Base-by-base conservation (phyloP, 2,113 vertebrate genomes). In the Pygoscelis adeliae region DNA sequence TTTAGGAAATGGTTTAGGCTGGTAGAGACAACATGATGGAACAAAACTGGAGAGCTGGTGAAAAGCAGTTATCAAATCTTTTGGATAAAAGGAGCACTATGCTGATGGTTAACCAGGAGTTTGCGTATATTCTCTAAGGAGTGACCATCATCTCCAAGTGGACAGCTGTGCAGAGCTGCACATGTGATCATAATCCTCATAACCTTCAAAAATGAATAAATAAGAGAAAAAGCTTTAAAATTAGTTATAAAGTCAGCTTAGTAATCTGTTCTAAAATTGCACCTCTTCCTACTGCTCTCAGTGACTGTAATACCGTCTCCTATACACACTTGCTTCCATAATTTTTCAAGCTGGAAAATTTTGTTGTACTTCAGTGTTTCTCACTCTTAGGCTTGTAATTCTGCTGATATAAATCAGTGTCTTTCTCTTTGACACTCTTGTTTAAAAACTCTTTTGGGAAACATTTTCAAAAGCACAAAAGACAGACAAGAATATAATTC, bases 1-100 rank as follows among this genome's bases (percentile, higher is more conserved):
- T 98, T 98, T 99, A 98, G 83, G 97, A 76, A 97, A 97, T 78
- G 59, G 88, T 97, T 98, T 97, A 98, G 90, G 97, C 98, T 97
- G 96, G 93, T 94, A 97, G 94, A 97, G 93, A 98, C 36, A 98
- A 91, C 98, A 98, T 98, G 96, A 55, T 97, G 98, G 49, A 91
- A 92, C 12, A 71, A 90, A 73, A 92, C 42, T 15, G 20, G 66
- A 90, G 79, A 79, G 47, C 73, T 94, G 79, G 70, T 93, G 66
- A 92, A 89, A 70, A 67, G 66, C 40, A 86, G 76, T 66, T 87
- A 94, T 71, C 36, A 42, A 38, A 96, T 83, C 87, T 97, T 93
- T 79, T 92, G 55, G 13, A 91, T 46, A 65, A 93, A 95, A 61
- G 40, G 38, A 46, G 49, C 69, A 49, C 95, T 78, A 59, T 53